Evolutionary conservation across 2,797 vertebrate species (phyloP).

Genomic region (Squalus acanthias): DNA sequence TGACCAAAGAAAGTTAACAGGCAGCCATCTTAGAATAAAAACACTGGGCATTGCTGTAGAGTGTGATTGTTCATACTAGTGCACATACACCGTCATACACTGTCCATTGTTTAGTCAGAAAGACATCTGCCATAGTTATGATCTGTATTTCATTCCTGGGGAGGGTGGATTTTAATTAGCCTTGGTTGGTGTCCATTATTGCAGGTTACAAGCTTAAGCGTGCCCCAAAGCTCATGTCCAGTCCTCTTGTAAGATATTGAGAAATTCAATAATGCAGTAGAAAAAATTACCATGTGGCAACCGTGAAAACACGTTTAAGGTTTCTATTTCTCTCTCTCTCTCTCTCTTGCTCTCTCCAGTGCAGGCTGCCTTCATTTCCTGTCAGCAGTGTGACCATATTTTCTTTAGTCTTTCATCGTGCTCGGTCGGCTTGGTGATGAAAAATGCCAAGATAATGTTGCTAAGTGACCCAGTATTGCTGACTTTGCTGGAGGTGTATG

Average conservation of each 20-base stretch:
- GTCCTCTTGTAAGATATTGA: background rate
- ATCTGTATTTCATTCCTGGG: background rate
- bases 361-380: background rate
- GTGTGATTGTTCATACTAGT: background rate
- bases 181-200: background rate
- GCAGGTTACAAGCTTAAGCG: background rate
- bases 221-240: background rate
- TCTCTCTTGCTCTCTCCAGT: too few species aligned
- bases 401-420: background rate
- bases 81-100: background rate
- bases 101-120: background rate
- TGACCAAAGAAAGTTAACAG: background rate
- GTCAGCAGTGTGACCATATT: background rate
- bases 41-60: background rate
- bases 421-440: background rate
- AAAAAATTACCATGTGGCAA: constrained; percentile 14
- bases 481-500: background rate
- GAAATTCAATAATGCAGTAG: background rate
- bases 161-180: background rate
- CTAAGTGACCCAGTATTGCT: background rate
- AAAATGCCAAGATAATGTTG: background rate
- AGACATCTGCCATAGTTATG: background rate
- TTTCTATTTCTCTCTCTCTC: background rate
- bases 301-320: background rate
- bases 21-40: background rate